Evolutionary conservation across 2,113 vertebrate species (phyloP).

Genomic region (Chauna torquata): DNA sequence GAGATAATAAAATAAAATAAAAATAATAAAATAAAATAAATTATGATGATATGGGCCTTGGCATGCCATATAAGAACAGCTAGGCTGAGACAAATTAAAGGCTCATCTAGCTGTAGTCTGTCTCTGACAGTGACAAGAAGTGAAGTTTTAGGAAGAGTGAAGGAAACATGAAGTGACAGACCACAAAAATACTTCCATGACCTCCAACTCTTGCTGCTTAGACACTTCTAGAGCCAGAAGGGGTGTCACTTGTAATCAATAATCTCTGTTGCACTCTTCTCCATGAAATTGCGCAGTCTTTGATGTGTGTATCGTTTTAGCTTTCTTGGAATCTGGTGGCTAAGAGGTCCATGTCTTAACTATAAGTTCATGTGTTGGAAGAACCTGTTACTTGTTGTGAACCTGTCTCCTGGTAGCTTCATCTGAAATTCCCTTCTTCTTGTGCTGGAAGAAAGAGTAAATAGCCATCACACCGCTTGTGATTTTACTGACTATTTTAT

Average conservation of each 20-base stretch:
- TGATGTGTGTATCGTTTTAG: not conserved
- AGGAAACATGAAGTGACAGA: not conserved
- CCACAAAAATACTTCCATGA: not conserved
- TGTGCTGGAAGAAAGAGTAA: not conserved
- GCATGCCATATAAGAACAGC: not conserved
- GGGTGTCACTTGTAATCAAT: not conserved
- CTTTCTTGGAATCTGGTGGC: not conserved
- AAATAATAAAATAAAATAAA: too few species aligned
- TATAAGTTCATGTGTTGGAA: not conserved
- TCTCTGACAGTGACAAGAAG: not conserved
- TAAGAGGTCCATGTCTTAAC: not conserved
- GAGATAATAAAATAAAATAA: not conserved
- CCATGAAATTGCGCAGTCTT: not conserved
- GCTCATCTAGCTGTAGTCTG: not conserved
- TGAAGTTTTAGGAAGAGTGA: not conserved
- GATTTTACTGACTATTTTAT: not conserved
- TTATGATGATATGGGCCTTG: not conserved
- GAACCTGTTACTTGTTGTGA: not conserved
- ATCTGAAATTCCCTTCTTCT: not conserved
- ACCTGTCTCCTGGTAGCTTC: not conserved
- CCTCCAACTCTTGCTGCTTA: not conserved
- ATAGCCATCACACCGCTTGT: not conserved
- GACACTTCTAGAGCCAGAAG: not conserved
- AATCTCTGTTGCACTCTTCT: not conserved
- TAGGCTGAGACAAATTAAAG: not conserved